These are phyloP conservation scores for Agrypnia vestita DNA, from an alignment of 1,140 invertebrate genomes.

Conservation along the genomic window DNA sequence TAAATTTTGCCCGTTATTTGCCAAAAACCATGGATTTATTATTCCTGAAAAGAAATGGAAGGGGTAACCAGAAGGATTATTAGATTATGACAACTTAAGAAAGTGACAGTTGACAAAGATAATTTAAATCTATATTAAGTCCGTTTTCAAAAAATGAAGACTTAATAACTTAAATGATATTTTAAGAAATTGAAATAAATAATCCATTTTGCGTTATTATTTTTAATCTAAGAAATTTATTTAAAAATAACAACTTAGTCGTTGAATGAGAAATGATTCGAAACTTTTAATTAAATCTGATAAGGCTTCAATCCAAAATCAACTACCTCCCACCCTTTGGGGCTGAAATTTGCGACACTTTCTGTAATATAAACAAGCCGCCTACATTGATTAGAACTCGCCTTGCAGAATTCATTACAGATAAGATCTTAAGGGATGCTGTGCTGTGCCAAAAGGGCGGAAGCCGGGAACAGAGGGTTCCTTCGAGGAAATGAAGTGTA, in stretches of 20 bases:
- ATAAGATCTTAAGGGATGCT: conserved; percentile 16
- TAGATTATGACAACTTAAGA: too few relatives aligned
- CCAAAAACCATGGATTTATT: too few relatives aligned
- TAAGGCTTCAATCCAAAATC: conserved; percentile 41
- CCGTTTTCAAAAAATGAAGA: too few relatives aligned
- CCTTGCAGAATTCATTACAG: conserved; percentile 40
- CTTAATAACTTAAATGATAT: too few relatives aligned
- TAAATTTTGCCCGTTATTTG: too few relatives aligned
- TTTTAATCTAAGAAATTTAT: too few relatives aligned
- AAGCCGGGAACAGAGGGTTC: not conserved
- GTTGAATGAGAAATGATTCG: conserved; percentile 28
- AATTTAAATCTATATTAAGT: too few relatives aligned
- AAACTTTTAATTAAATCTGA: conserved; percentile 43
- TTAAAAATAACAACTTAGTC: not conserved
- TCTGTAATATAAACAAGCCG: conserved; percentile 18
- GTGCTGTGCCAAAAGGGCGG: not conserved
- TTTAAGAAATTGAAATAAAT: too few relatives aligned
- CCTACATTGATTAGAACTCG: conserved; percentile 33
- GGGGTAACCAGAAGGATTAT: too few relatives aligned
- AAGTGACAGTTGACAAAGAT: too few relatives aligned
- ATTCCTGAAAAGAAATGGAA: too few relatives aligned
- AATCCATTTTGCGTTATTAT: too few relatives aligned
- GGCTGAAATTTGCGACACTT: conserved; percentile 29
- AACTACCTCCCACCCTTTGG: conserved; percentile 15
- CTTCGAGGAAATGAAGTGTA: conserved; percentile 16